Conservation (phyloP, 2,113 vertebrate species). For the Chloebia gouldiae region DNA sequence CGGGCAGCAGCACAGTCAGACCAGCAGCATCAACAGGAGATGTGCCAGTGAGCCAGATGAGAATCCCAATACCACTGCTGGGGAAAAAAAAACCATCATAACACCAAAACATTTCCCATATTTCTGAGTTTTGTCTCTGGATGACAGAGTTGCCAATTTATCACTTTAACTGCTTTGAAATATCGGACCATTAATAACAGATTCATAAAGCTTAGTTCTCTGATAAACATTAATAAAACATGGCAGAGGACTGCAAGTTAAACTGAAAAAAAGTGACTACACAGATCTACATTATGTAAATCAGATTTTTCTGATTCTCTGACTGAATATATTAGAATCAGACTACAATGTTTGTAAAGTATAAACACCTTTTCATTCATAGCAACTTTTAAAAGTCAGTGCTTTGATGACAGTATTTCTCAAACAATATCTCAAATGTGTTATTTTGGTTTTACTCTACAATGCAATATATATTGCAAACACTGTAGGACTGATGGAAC, state of each 20-base stretch:
- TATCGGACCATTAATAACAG: not conserved
- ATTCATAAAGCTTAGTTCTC: not conserved
- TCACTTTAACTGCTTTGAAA: not conserved
- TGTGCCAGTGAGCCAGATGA: conserved; percentile 23
- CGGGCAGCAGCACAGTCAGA: not conserved
- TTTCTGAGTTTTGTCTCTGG: not conserved
- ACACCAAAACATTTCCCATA: fast-evolving
- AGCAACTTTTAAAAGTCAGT: not conserved
- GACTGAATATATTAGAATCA: not conserved
- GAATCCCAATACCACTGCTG: not conserved
- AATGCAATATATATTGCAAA: not conserved
- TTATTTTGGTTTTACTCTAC: not conserved
- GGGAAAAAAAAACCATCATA: not conserved
- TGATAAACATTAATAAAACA: not conserved
- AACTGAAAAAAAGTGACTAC: not conserved
- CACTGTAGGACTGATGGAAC: not conserved
- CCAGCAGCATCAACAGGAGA: not conserved
- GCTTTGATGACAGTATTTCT: not conserved
- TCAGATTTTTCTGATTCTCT: not conserved
- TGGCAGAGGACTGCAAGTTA: not conserved
- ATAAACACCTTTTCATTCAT: not conserved
- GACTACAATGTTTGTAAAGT: not conserved
- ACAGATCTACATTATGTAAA: not conserved
- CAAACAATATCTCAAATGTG: not conserved
- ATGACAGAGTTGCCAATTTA: not conserved